Conservation (phyloP, 2,113 vertebrate species). For the Centropristis striata region DNA sequence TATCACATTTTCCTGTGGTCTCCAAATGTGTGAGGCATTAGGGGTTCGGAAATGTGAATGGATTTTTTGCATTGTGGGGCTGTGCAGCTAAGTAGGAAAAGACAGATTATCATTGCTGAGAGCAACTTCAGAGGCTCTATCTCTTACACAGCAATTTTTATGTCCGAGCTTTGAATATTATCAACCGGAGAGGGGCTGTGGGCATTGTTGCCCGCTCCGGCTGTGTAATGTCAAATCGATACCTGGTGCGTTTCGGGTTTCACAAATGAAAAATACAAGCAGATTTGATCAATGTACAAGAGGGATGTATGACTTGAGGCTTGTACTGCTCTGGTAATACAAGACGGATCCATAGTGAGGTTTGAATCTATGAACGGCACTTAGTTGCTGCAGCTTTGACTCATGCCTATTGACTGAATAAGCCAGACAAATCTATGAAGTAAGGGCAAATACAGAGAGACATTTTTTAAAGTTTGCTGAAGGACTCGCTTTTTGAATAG, state of each 20-base stretch:
- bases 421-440: slow-evolving; percentile 24
- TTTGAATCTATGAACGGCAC: slow-evolving; percentile 48
- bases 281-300: slow-evolving; percentile 80
- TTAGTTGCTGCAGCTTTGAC: slow-evolving; percentile 31
- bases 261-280: slow-evolving; percentile 80
- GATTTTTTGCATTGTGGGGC: slow-evolving; percentile 28
- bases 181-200: slow-evolving; percentile 44
- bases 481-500: background rate
- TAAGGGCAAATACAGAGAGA: background rate
- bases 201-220: slow-evolving; percentile 59
- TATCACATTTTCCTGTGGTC: slow-evolving; percentile 26
- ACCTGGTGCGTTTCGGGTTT: slow-evolving; percentile 62
- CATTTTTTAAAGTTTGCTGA: slow-evolving; percentile 4
- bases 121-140: slow-evolving; percentile 43
- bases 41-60: background rate
- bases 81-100: slow-evolving; percentile 52
- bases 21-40: slow-evolving; percentile 35
- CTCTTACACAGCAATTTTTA: slow-evolving; percentile 48
- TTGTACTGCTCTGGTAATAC: slow-evolving; percentile 50
- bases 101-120: slow-evolving; percentile 64
- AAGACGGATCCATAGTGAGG: slow-evolving; percentile 59
- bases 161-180: slow-evolving; percentile 71
- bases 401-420: slow-evolving; percentile 38
- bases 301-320: slow-evolving; percentile 72
- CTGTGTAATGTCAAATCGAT: slow-evolving; percentile 78